Base-by-base conservation (phyloP, 1,140 invertebrate genomes). In the Drosophila miranda region DNA sequence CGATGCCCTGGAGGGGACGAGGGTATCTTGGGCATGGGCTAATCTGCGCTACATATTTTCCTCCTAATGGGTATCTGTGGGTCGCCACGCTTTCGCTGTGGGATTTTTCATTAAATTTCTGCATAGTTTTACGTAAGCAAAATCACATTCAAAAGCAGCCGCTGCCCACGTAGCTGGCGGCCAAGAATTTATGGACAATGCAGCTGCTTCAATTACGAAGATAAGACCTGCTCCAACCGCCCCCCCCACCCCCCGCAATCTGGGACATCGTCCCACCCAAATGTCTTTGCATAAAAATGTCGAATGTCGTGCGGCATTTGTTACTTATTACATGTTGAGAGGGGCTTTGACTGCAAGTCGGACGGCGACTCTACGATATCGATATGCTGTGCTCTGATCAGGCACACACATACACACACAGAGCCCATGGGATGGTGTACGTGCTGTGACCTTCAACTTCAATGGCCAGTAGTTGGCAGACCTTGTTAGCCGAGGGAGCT, bases 191-290 rank as follows among this genome's bases (percentile, higher is more conserved):
- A 87, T 87, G 74, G 82, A 87, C 82, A 87, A 73, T 82, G 75
- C 83, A 50, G 87, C 82, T 87, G 74, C 82, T 75, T 87, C 83
- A 87, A 87, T 87, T 87, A 87, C 80, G 71, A 69, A 73, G 82
- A 87, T 87, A 87, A 87, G 70, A 16, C 30, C 21, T 64, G 51
- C 28, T 23, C n/a, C 46, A 53, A 16, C 51, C n/a, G n/a, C n/a
- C n/a, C n/a, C n/a, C n/a, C 49, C 26, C 26, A n/a, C 9, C 51
- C 30, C 28, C 7, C n/a, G n/a, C 2, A 41, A 60, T 52, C 34
- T 43, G 38, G 13, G 28, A 16, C 48, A 14, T 28, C 6, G 14
- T 42, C 71, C 53, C 42, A 30, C 56, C 34, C 67, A 59, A 77
- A 67, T 67, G 75, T 68, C 64, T 82, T 73, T 75, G 81, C 80